Evolutionary conservation across 2,113 vertebrate species (phyloP).

Genomic region (Tamias sibiricus): DNA sequence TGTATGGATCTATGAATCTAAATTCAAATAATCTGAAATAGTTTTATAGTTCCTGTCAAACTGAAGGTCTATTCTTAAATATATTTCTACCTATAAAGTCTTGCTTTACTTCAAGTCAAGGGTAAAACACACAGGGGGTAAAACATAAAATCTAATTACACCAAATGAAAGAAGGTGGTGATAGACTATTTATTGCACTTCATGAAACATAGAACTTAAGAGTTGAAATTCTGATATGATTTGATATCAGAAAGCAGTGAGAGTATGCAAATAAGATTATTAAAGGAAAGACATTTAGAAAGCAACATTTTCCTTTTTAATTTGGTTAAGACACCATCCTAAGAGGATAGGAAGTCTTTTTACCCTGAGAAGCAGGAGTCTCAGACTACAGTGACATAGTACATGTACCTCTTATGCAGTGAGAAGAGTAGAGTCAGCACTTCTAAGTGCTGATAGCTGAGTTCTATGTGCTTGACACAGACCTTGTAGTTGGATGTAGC

Average conservation of each 20-base stretch:
- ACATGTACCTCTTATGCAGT: accelerated
- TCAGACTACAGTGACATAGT: background rate
- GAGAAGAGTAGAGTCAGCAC: too few species aligned
- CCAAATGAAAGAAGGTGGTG: background rate
- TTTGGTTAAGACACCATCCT: background rate
- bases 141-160: background rate
- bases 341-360: background rate
- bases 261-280: background rate
- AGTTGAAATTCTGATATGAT: background rate
- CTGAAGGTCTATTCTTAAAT: background rate
- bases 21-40: background rate
- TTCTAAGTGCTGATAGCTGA: background rate
- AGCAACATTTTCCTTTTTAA: background rate
- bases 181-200: background rate
- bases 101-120: background rate
- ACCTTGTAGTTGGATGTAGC: background rate
- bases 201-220: background rate
- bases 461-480: background rate
- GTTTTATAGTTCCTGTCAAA: background rate
- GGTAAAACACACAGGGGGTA: too few species aligned
- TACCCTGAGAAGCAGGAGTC: background rate
- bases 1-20: background rate
- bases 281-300: background rate
- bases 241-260: background rate
- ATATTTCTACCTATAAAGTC: background rate